Evolutionary conservation across 2,888 invertebrate species (phyloP).

Genomic region (Cephus spinipes): DNA sequence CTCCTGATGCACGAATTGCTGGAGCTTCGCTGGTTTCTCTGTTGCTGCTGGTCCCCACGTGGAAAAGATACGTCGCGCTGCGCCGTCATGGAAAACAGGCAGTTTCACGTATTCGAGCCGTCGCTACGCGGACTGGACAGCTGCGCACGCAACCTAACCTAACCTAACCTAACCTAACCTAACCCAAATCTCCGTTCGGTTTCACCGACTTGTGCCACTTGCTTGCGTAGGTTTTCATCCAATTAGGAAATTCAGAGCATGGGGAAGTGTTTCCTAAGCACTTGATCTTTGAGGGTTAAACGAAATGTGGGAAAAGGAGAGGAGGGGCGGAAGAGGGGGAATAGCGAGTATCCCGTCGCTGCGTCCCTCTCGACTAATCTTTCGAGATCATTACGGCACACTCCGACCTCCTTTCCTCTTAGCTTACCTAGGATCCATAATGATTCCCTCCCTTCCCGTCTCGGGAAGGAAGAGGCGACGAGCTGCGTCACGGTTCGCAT

Average conservation of each 20-base stretch:
- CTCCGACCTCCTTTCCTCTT: constrained; percentile 2
- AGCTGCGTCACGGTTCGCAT: no score
- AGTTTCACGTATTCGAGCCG: not conserved
- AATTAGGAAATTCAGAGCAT: no score
- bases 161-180: not conserved
- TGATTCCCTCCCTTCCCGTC: no score
- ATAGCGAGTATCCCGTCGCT: not conserved
- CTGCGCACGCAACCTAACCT: not conserved
- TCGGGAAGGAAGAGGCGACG: no score
- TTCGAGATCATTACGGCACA: not conserved
- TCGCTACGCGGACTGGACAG: not conserved
- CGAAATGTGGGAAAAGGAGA: no score
- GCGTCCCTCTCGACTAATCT: not conserved
- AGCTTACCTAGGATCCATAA: no score
- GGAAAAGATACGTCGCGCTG: not conserved
- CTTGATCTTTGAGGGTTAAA: no score
- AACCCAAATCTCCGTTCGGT: not conserved
- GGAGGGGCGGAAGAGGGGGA: not conserved
- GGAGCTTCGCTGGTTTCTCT: not conserved
- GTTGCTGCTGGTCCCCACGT: not conserved
- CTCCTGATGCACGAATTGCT: not conserved
- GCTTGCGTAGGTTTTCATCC: no score
- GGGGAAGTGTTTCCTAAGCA: no score
- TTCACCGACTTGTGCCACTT: not conserved
- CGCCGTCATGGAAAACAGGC: not conserved